Conservation (phyloP, 2,113 vertebrate species). For the Psittacula cyanocephala region DNA sequence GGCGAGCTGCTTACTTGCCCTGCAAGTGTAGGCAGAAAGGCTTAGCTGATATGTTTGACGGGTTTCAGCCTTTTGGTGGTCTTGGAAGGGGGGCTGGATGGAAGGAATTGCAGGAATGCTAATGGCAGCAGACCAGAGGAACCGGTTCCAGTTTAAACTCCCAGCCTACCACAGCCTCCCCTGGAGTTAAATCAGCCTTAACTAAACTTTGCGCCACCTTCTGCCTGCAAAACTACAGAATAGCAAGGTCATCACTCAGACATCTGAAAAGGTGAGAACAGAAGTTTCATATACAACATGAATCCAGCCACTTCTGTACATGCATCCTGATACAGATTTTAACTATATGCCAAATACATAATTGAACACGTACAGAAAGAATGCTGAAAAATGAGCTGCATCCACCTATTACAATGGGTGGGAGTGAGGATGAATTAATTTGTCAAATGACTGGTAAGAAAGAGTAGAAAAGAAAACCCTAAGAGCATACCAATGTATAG, state of each 20-base stretch:
- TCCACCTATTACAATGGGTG: fast-evolving
- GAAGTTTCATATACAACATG: not conserved
- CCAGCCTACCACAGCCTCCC: not conserved
- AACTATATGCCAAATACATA: not conserved
- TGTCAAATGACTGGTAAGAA: not conserved
- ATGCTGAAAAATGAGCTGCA: not conserved
- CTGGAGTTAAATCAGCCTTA: not conserved
- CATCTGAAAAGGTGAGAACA: not conserved
- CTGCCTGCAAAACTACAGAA: not conserved
- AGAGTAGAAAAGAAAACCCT: not conserved
- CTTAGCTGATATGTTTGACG: not conserved
- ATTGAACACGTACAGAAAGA: fast-evolving
- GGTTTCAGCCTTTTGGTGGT: not conserved
- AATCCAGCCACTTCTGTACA: not conserved
- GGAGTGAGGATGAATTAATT: not conserved
- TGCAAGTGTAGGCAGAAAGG: not conserved
- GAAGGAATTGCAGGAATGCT: conserved; percentile 13
- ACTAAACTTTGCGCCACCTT: not conserved
- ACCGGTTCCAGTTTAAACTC: not conserved
- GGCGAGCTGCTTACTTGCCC: not conserved
- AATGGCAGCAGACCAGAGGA: not conserved
- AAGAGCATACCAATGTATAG: not conserved
- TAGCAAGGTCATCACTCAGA: not conserved
- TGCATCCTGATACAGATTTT: not conserved
- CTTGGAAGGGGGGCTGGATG: not conserved